Evolutionary conservation across 2,113 vertebrate species (phyloP), one percentile per base, ranked within the genome.

Genomic region (Daphoenositta chrysoptera): DNA sequence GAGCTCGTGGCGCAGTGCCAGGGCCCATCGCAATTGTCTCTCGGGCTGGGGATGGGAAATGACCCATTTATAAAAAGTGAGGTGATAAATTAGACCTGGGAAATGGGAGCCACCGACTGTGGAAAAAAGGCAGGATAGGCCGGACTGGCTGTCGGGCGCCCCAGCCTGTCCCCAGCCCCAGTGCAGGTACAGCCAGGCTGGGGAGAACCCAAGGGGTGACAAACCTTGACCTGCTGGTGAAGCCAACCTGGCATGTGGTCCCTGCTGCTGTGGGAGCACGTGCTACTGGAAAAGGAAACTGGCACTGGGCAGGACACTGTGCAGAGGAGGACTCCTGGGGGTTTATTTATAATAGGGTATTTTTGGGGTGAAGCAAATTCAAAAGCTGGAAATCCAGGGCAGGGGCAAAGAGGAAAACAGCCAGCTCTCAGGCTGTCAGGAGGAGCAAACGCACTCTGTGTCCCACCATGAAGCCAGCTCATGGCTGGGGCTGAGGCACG

Each of bases 81-180:
- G 80, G 86, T 88, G 76, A 96, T 96, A 96, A 96, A 93, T 93
- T 42, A 93, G 83, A 95, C 66, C 78, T 91, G 90, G 94, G 88
- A 93, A 96, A 84, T 13, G 4, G 56, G 54, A 94, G 73, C 58
- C 47, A 40, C 28, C 0, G 14, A 39, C 31, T 3, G 16, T 1
- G 10, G 92, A 93, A 81, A 86, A 92, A 76, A 95, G 85, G 58
- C 95, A 93, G 95, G 95, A 95, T 76, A 76, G 81, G 86, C 89
- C 0, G 2, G 73, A 78, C 80, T 9, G 4, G 57, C 35, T 1
- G 1, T 26, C 0, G 2, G 51, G 27, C 1, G 26, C 72, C 60
- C 72, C 64, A 54, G 61, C 23, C 39, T 57, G 60, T 60, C 76
- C 90, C 64, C 57, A 69, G 6, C 26, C 50, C 48, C 0, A 0